Base-by-base conservation (phyloP, 2,797 vertebrate genomes). In the Enteromius paludinosus region DNA sequence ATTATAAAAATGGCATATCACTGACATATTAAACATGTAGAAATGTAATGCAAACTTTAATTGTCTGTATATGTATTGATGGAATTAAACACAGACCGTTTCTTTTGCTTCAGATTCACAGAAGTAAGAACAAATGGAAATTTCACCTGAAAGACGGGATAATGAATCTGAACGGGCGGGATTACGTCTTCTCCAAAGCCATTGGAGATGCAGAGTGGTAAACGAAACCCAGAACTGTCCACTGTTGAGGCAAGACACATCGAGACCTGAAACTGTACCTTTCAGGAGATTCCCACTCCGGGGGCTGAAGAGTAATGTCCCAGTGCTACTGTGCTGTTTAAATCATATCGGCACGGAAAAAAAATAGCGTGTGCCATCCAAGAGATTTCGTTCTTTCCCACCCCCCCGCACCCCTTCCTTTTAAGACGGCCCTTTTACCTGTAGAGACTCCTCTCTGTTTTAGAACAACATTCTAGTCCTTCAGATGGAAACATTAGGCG, bases 101-200 rank as follows among this genome's bases (percentile, higher is more conserved):
- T 69, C 12, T 69, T 79, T 18, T 69, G 84, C 87, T 88, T 86
- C 93, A 99, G 98, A 99, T 99, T 88, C 98, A 99, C 93, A 97
- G 98, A 95, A 99, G 98, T 96, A 99, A 99, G 97, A 99, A 99
- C 93, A 99, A 98, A 92, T 99, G 98, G 98, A 99, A 99, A 93
- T 99, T 99, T 96, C 97, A 99, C 94, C 97, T 99, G 92, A 99
- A 99, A 93, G 98, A 99, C 84, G 98, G 98, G 88, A 99, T 99
- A 92, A 99, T 99, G 98, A 99, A 99, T 94, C 96, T 99, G 92
- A 99, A 99, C 0, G 98, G 98, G 90, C 96, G 95, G 93, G 98
- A 99, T 95, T 99, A 97, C 84, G 98, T 99, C 90, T 99, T 99
- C 96, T 99, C 97, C 95, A 99, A 99, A 98, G 97, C 98, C 95